These are phyloP conservation scores for Platycheirus albimanus DNA, from an alignment of 2,888 invertebrate species.

Conservation along the genomic window DNA sequence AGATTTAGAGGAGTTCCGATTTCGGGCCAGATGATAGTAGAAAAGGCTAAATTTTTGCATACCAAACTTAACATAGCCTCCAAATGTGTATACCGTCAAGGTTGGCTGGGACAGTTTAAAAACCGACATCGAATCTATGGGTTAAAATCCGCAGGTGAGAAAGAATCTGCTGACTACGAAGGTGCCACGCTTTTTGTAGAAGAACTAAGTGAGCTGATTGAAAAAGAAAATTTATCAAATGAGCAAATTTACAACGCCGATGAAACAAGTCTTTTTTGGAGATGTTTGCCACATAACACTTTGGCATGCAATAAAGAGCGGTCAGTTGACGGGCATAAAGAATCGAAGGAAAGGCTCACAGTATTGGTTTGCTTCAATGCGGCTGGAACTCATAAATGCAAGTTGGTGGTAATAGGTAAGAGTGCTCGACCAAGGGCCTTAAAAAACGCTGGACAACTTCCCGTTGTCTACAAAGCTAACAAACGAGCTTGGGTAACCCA, in stretches of 20 bases:
- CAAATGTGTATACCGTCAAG: background rate
- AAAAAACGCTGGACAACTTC: slow-evolving; percentile 48
- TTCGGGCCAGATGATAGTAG: slow-evolving; percentile 24
- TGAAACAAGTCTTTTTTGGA: too few relatives aligned
- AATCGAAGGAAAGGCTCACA: slow-evolving; percentile 39
- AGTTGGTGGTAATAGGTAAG: too few relatives aligned
- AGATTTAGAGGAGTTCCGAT: slow-evolving; percentile 10
- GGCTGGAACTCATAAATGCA: too few relatives aligned
- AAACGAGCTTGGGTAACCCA: slow-evolving; percentile 39
- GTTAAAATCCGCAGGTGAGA: too few relatives aligned
- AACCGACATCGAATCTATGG: slow-evolving; percentile 21
- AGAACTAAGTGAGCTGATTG: slow-evolving; percentile 13
- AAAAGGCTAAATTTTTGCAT: slow-evolving; percentile 33
- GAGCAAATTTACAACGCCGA: too few relatives aligned
- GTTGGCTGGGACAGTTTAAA: slow-evolving; percentile 21
- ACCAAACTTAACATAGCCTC: slow-evolving; percentile 1
- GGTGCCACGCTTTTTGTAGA: slow-evolving; percentile 26
- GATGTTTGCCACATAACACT: too few relatives aligned
- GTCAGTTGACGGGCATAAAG: slow-evolving; percentile 46
- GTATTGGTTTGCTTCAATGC: slow-evolving; percentile 34
- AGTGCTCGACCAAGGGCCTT: too few relatives aligned
- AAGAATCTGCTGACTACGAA: too few relatives aligned
- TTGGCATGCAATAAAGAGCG: slow-evolving; percentile 31
- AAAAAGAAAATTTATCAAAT: too few relatives aligned
- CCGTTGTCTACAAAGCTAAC: slow-evolving; percentile 50